Conservation (phyloP, 2,888 invertebrate species). For the Cybosia mesomella region DNA sequence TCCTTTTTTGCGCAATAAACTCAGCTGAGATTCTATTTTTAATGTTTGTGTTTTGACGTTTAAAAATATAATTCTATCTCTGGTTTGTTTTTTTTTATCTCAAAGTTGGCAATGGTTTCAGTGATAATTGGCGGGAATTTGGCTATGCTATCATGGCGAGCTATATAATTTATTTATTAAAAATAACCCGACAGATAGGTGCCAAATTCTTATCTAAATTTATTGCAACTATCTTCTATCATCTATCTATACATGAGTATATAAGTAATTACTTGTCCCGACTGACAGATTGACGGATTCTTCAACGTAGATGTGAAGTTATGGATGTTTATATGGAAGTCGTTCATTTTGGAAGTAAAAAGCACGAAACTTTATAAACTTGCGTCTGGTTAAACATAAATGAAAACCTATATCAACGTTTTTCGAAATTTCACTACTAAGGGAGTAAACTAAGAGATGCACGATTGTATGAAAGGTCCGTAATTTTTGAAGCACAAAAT, state of each 20-base stretch:
- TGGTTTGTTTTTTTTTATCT: slow-evolving; percentile 24
- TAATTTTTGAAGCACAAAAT: too few species aligned
- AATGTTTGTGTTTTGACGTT: slow-evolving; percentile 12
- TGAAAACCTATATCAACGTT: too few species aligned
- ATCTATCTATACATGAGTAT: background rate
- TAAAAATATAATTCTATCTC: slow-evolving; percentile 41
- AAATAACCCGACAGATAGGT: slow-evolving; percentile 1
- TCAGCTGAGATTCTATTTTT: slow-evolving; percentile 20
- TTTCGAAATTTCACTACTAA: too few species aligned
- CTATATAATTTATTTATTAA: slow-evolving; percentile 7
- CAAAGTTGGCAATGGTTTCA: slow-evolving; percentile 39
- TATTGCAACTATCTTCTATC: slow-evolving; percentile 9
- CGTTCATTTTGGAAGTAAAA: too few species aligned
- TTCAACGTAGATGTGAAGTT: too few species aligned
- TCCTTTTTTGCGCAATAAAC: background rate
- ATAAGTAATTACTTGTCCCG: too few species aligned
- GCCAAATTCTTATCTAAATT: slow-evolving; percentile 33
- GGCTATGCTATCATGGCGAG: slow-evolving; percentile 33
- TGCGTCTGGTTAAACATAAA: too few species aligned
- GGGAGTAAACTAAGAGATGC: too few species aligned
- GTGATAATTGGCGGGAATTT: slow-evolving; percentile 45
- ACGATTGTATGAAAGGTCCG: too few species aligned
- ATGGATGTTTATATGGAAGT: too few species aligned
- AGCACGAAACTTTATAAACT: too few species aligned
- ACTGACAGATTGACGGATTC: too few species aligned